Base-by-base conservation (phyloP, 2,797 vertebrate species). In the Caiman crocodilus region DNA sequence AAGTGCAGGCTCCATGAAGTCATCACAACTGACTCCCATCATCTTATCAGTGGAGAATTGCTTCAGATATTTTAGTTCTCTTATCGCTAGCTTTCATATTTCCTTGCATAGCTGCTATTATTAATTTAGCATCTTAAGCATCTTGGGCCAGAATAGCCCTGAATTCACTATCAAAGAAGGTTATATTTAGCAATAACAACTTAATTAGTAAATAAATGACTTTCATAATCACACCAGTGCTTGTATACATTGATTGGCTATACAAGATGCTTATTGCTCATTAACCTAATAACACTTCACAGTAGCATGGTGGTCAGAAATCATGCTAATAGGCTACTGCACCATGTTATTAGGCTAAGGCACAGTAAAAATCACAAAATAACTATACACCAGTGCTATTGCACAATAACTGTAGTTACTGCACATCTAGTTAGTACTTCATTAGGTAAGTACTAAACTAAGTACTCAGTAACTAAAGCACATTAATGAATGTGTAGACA, bases 1-100 rank as follows among this genome's bases (percentile, higher is more conserved):
- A 50, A 50, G 42, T 50, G 42, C 42, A 50, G 42, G 42, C 42
- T 50, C 42, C 42, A 50, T 0, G 0, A 0, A 42, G 14, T 59
- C 57, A 42, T 21, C 76, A 89, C 67, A 58, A 10, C 23, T 76
- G 67, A 7, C 3, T 32, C 28, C 7, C 4, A 14, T 77, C n/a
- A 6, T 58, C n/a, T 13, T 3, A 10, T 50, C 42, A 82, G 14
- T 6, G 30, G 42, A 7, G n/a, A 32, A 28, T 10, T 4, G 12
- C 10, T 12, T 69, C 25, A 14, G 14, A 56, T 26, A 56, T 14
- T 30, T 20, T 5, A 30, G 57, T 84, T 67, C 26, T 14, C 80
- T 60, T 57, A 76, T 4, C 55, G 67, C 76, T 55, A 63, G 60
- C 7, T 32, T 82, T 14, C 23, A 76, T n/a, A 8, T 58, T 76